phyloP scores from a whole-genome alignment of 2,888 invertebrate genomes.

The Dynastes tityus region DNA sequence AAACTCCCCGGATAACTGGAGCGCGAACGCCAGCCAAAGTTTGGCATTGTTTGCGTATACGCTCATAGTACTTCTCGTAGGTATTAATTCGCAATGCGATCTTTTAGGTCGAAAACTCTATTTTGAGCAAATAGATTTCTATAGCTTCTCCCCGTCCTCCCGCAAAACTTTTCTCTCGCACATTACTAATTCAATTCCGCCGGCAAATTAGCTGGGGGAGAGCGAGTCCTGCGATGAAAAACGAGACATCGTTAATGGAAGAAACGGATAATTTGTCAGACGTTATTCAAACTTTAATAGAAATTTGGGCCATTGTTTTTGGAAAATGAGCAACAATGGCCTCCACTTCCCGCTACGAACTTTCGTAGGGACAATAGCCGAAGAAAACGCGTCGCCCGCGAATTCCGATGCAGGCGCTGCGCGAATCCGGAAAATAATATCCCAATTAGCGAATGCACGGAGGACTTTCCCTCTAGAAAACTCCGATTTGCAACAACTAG shows the following conservation, averaged over 20 bases:
- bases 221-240: conserved; percentile 29
- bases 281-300: conserved; percentile 48
- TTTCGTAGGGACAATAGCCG: conserved; percentile 39
- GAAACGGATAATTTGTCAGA: conserved; percentile 47
- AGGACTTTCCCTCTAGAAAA: conserved; percentile 12
- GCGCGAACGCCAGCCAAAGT: conserved; percentile 13
- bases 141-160: conserved; percentile 8
- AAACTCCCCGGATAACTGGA: conserved; percentile 10
- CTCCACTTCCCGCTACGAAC: conserved; percentile 41
- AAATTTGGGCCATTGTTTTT: conserved; percentile 47
- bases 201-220: conserved; percentile 27
- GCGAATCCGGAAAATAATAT: conserved; percentile 30
- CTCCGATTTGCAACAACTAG: background rate
- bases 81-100: conserved; percentile 29
- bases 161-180: conserved; percentile 33
- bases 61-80: conserved; percentile 4
- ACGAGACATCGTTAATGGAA: conserved; percentile 45
- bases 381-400: conserved; percentile 16
- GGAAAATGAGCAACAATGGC: conserved; percentile 43
- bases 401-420: background rate
- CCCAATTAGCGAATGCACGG: conserved; percentile 37
- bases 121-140: conserved; percentile 33
- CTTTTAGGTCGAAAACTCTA: conserved; percentile 41
- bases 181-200: conserved; percentile 45
- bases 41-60: conserved; percentile 17